These are phyloP conservation scores for Orbicella faveolata DNA, from an alignment of 64 coral and sea anemone genomes.

Conservation along the genomic window DNA sequence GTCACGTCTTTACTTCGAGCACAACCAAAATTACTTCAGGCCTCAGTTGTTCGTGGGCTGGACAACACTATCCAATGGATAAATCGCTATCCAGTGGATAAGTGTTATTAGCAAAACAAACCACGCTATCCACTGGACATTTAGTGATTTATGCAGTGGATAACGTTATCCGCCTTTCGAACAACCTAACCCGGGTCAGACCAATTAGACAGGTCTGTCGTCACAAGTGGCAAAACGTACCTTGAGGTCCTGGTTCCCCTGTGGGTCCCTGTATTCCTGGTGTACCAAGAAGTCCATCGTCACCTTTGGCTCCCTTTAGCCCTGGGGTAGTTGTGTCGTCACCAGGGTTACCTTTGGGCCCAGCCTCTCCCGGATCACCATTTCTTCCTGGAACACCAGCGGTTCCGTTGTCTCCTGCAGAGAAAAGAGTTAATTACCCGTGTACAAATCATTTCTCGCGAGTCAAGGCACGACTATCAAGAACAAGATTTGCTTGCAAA, in stretches of 20 bases:
- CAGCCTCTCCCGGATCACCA: not conserved
- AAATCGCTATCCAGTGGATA: too few species aligned
- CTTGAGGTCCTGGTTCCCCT: constrained; percentile 53
- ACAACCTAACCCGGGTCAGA: too few species aligned
- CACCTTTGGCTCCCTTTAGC: constrained; percentile 4
- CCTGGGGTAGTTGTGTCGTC: constrained; percentile 17
- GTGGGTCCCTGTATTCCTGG: not conserved
- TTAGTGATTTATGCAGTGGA: too few species aligned
- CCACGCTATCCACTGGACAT: too few species aligned
- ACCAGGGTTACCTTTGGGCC: constrained; percentile 6
- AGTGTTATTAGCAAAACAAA: too few species aligned
- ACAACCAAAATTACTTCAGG: too few species aligned
- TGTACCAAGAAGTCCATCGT: not conserved
- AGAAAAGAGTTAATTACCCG: not conserved
- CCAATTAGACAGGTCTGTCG: not conserved
- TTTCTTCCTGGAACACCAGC: not conserved
- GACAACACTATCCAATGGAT: too few species aligned
- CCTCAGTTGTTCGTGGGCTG: not conserved
- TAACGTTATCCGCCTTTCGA: too few species aligned
- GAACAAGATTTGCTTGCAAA: too few species aligned
- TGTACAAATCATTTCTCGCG: too few species aligned
- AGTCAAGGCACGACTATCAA: too few species aligned
- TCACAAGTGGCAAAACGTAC: not conserved
- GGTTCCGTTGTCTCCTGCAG: not conserved
- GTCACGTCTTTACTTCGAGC: not conserved